Evolutionary conservation across 2,888 invertebrate genomes (phyloP).

Genomic region (Baronia brevicornis): DNA sequence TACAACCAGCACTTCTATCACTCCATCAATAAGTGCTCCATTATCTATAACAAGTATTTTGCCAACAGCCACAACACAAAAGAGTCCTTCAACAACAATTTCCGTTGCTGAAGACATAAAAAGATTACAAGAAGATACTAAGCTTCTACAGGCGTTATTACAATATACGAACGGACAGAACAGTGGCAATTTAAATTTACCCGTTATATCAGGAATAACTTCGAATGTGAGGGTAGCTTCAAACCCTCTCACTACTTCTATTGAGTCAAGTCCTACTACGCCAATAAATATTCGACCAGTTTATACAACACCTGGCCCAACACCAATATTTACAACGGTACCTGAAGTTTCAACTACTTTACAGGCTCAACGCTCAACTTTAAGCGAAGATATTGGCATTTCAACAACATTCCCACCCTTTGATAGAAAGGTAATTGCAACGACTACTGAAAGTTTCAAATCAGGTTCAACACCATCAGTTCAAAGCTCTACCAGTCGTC

Average conservation of each 20-base stretch:
- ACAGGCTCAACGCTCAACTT: slow-evolving; percentile 35
- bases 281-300: slow-evolving; percentile 51
- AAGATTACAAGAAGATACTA: slow-evolving; percentile 58
- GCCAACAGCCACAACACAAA: slow-evolving; percentile 26
- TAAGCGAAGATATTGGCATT: slow-evolving; percentile 46
- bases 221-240: slow-evolving; percentile 63
- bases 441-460: slow-evolving; percentile 36
- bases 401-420: slow-evolving; percentile 57
- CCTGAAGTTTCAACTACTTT: slow-evolving; percentile 45
- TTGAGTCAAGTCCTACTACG: slow-evolving; percentile 54
- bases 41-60: slow-evolving; percentile 30
- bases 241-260: slow-evolving; percentile 51
- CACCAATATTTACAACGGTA: slow-evolving; percentile 31
- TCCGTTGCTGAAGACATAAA: slow-evolving; percentile 48
- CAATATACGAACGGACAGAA: slow-evolving; percentile 53
- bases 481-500: slow-evolving; percentile 32
- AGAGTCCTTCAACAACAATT: slow-evolving; percentile 33
- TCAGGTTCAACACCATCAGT: slow-evolving; percentile 31
- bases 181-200: slow-evolving; percentile 35
- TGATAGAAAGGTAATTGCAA: slow-evolving; percentile 36
- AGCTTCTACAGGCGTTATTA: slow-evolving; percentile 59
- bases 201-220: slow-evolving; percentile 55
- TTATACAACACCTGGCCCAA: slow-evolving; percentile 38
- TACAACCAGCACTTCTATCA: slow-evolving; percentile 23
- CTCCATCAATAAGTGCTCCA: slow-evolving; percentile 25